phyloP scores from a whole-genome alignment of 2,888 invertebrate species.

The Odontothrips loti region DNA sequence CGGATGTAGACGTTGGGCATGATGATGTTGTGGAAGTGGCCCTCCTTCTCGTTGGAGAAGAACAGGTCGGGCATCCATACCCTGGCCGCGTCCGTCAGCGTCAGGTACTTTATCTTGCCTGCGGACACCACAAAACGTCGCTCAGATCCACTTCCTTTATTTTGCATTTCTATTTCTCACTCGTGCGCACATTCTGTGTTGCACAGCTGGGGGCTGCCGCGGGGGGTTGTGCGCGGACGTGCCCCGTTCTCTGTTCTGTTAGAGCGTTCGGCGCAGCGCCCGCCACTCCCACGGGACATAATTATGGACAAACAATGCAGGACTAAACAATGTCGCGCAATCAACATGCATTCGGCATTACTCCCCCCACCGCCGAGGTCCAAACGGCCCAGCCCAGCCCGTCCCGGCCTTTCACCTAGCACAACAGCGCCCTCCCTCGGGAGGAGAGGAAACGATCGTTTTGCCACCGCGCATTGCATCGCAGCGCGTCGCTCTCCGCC shows the following conservation, averaged over 20 bases:
- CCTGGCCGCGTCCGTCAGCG: conserved; percentile 87
- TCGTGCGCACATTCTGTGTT: not conserved
- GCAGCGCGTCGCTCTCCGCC: too few species aligned
- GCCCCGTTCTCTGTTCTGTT: too few species aligned
- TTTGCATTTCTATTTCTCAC: not conserved
- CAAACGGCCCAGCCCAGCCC: too few species aligned
- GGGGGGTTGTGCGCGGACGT: too few species aligned
- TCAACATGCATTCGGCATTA: too few species aligned
- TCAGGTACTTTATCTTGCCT: conserved; percentile 86
- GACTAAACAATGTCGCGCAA: not conserved
- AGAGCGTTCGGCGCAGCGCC: too few species aligned
- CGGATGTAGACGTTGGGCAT: conserved; percentile 97
- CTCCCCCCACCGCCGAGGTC: too few species aligned
- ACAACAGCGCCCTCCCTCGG: too few species aligned
- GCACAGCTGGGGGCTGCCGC: not conserved
- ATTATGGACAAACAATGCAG: not conserved
- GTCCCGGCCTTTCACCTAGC: too few species aligned
- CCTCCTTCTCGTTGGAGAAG: conserved; percentile 97
- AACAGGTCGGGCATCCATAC: conserved; percentile 99
- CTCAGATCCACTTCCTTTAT: not conserved
- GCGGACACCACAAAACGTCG: conserved; percentile 38
- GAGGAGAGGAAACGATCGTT: too few species aligned
- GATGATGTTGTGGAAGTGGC: conserved; percentile 95
- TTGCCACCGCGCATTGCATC: too few species aligned
- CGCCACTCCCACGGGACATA: not conserved